Evolutionary conservation across 2,797 vertebrate species (phyloP).

Genomic region (Babyrousa celebensis): DNA sequence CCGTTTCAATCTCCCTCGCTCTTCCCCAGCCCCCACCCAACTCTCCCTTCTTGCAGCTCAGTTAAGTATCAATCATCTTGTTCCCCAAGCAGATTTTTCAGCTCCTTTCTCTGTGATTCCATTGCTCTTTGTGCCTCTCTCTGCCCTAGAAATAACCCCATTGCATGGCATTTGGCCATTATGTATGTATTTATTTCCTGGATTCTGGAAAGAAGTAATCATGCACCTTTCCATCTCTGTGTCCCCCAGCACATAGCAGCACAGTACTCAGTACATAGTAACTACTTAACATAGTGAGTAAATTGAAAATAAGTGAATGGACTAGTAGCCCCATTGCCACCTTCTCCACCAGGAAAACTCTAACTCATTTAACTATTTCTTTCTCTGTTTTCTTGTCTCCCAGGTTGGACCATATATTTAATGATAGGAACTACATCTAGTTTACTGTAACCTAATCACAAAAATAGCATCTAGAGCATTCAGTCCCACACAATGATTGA

Average conservation of each 20-base stretch:
- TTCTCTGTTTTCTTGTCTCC: constrained; percentile 25
- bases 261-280: neutral
- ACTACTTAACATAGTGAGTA: neutral
- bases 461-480: neutral
- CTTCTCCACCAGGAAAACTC: constrained; percentile 26
- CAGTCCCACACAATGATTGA: no score
- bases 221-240: neutral
- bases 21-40: neutral
- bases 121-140: constrained; percentile 1
- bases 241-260: neutral
- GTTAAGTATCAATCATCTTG: neutral
- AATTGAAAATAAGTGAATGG: constrained; percentile 59
- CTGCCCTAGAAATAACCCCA: constrained; percentile 15
- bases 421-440: neutral
- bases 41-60: neutral
- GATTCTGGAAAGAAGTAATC: neutral
- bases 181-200: constrained; percentile 6
- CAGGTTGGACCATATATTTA: neutral
- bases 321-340: neutral
- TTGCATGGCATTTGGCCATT: neutral
- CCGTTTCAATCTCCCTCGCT: neutral
- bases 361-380: neutral
- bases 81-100: neutral
- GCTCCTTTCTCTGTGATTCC: neutral
- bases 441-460: neutral